These are phyloP conservation scores for Desoria tigrina DNA, from an alignment of 2,888 invertebrate species.

Conservation along the genomic window DNA sequence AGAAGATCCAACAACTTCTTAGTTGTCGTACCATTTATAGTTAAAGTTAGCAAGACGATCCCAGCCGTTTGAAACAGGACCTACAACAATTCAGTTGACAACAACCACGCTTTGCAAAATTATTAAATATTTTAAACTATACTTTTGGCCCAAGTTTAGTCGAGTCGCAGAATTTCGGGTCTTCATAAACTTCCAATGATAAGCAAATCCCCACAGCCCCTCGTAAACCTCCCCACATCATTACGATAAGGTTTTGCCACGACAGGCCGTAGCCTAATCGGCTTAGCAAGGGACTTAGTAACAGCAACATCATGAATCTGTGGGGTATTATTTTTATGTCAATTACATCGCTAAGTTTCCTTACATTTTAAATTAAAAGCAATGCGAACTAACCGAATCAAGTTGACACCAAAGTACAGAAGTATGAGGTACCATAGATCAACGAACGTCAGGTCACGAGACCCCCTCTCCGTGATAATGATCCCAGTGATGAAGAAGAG, in stretches of 20 bases:
- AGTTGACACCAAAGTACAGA: conserved; percentile 57
- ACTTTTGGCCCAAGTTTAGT: conserved; percentile 50
- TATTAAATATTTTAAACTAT: conserved; percentile 10
- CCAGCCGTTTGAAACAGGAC: conserved; percentile 65
- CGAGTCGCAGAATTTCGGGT: conserved; percentile 55
- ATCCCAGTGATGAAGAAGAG: conserved; percentile 67
- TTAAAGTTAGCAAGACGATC: conserved; percentile 63
- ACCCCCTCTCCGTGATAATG: conserved; percentile 63
- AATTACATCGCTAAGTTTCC: background rate
- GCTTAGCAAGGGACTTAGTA: conserved; percentile 62
- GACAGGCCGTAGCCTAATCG: conserved; percentile 64
- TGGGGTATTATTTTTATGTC: background rate
- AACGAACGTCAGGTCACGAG: conserved; percentile 60
- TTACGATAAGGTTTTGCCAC: conserved; percentile 64
- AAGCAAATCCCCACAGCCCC: conserved; percentile 66
- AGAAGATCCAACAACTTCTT: conserved; percentile 61
- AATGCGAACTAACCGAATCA: conserved; percentile 55
- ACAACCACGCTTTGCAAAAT: background rate
- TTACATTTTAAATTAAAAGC: background rate
- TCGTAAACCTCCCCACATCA: conserved; percentile 65
- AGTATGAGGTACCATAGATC: conserved; percentile 61
- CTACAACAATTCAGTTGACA: conserved; percentile 50
- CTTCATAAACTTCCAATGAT: conserved; percentile 63
- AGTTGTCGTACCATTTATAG: conserved; percentile 65
- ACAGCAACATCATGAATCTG: conserved; percentile 60